Evolutionary conservation across 2,797 vertebrate genomes (phyloP).

Genomic region (Sebastolobus altivelis): DNA sequence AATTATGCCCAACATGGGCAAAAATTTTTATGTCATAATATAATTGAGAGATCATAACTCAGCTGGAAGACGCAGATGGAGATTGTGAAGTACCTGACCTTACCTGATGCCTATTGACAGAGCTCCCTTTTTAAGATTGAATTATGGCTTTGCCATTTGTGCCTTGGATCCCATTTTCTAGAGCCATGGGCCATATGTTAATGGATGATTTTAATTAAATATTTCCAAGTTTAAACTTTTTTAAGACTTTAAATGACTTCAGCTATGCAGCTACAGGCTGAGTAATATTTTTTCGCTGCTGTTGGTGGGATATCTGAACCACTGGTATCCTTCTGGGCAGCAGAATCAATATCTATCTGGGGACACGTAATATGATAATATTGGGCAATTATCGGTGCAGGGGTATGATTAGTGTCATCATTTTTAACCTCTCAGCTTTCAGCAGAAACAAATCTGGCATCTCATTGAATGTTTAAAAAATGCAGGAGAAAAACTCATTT

Average conservation of each 20-base stretch:
- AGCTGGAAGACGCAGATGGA: constrained; percentile 68
- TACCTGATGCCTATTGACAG: constrained; percentile 75
- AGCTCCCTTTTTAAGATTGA: constrained; percentile 72
- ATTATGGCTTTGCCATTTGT: constrained; percentile 82
- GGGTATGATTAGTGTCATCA: constrained; percentile 67
- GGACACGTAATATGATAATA: constrained; percentile 72
- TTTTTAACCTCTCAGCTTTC: constrained; percentile 70
- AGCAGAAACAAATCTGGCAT: constrained; percentile 32
- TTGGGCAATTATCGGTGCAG: constrained; percentile 69
- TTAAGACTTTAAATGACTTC: constrained; percentile 68
- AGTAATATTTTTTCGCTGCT: constrained; percentile 50
- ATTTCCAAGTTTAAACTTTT: constrained; percentile 72
- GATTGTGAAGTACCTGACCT: constrained; percentile 73
- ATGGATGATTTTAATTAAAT: constrained; percentile 77
- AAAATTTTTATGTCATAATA: constrained; percentile 65
- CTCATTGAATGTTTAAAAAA: constrained; percentile 49
- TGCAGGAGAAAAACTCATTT: constrained; percentile 34
- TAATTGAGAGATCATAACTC: constrained; percentile 77
- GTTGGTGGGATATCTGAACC: constrained; percentile 56
- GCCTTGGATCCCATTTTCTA: constrained; percentile 69
- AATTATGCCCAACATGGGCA: constrained; percentile 64
- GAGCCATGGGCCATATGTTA: constrained; percentile 73
- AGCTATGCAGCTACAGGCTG: constrained; percentile 43
- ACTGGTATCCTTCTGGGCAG: constrained; percentile 50
- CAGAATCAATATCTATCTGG: constrained; percentile 72